Evolutionary conservation across 1,140 invertebrate species (phyloP).

Genomic region (Drusus annulatus): DNA sequence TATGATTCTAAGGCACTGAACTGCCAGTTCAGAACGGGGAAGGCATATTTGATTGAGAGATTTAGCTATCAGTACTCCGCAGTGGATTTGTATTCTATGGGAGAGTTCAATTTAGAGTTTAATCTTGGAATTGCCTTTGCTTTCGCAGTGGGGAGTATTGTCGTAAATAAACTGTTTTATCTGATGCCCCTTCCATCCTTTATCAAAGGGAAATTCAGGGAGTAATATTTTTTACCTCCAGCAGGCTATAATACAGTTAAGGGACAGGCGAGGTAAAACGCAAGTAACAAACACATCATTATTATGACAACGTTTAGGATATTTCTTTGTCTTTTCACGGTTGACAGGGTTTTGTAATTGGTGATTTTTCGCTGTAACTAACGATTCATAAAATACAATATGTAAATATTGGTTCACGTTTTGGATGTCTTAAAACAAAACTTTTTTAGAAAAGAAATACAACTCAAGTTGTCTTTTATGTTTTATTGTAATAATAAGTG

Average conservation of each 20-base stretch:
- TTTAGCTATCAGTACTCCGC: conserved; percentile 75
- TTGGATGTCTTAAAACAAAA: too few relatives aligned
- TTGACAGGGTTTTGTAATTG: too few relatives aligned
- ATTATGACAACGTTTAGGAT: too few relatives aligned
- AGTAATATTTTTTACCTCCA: conserved; percentile 66
- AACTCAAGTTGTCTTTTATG: too few relatives aligned
- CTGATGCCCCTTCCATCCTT: conserved; percentile 88
- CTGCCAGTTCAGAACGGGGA: conserved; percentile 82
- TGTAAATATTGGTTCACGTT: too few relatives aligned
- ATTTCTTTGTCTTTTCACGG: too few relatives aligned
- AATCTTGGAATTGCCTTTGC: conserved; percentile 89
- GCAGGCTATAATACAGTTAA: too few relatives aligned
- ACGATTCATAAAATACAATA: background rate
- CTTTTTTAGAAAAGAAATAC: too few relatives aligned
- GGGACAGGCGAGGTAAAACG: background rate
- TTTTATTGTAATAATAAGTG: background rate
- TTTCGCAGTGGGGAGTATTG: conserved; percentile 84
- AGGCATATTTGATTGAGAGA: conserved; percentile 80
- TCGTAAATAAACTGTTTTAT: conserved; percentile 89
- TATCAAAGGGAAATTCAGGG: conserved; percentile 91
- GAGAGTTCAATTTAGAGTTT: conserved; percentile 79
- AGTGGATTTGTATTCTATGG: conserved; percentile 74
- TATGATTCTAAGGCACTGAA: conserved; percentile 70
- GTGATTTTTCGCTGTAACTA: too few relatives aligned
- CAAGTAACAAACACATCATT: background rate